Base-by-base conservation (phyloP, 2,888 invertebrate genomes). In the Drosophila antonietae region DNA sequence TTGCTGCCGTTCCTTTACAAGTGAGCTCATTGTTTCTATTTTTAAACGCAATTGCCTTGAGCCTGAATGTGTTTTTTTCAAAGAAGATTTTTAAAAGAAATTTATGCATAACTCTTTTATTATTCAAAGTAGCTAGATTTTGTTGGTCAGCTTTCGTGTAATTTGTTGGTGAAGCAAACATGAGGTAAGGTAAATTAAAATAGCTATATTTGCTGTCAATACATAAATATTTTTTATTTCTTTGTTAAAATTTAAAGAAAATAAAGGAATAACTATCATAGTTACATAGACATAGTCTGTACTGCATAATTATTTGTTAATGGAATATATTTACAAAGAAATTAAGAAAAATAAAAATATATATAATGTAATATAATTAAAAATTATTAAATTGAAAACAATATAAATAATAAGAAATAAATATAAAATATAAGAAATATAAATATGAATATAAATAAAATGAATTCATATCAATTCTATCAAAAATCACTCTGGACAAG, bases 41-140 rank as follows among this genome's bases (percentile, higher is more conserved):
- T 41, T 59, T 64, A 28, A 59, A 35, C 12, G 23, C 10, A 20
- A 57, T 23, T 14, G 20, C 47, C 47, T 39, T 8, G 15, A 59
- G 39, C 47, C 35, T 10, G 9, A 46, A 35, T 15, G n/a, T 35
- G 20, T 51, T 51, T 39, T 39, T 41, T 18, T 15, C 15, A 23
- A 10, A 23, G n/a, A 12, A 12, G 33, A 18, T 14, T 33, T 51
- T 18, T 18, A 5, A 7, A 51, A 31, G 18, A 12, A 28, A 55
- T 31, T 41, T 41, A 41, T 18, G 28, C 14, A 8, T 5, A 41
- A 41, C 41, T 31, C 44, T 33, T 18, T 35, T 23, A 18, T 41
- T 41, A 35, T 31, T 44, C 20, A 15, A 43, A 33, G 20, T 31
- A 33, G 20, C 15, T 28, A 8, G 4, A 23, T 37, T 23, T 37